Conservation (phyloP, 2,888 invertebrate species). For the Agonopterix arenella region DNA sequence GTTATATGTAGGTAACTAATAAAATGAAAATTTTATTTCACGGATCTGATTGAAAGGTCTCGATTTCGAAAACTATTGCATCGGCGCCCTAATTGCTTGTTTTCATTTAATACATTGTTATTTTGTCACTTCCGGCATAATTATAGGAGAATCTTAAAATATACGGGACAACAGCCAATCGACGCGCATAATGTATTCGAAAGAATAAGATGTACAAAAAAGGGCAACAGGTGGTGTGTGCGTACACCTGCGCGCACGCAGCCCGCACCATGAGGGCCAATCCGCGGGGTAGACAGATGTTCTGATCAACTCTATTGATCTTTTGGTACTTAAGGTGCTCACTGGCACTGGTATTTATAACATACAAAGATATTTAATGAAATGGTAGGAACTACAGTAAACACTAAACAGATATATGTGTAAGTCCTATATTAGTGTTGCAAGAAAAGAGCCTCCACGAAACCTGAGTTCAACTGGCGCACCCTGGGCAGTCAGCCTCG, state of each 20-base stretch:
- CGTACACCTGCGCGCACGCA: slow-evolving; percentile 43
- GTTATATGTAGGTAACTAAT: too few relatives aligned
- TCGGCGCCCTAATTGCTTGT: background rate
- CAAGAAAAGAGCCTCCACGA: too few relatives aligned
- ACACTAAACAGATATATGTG: too few relatives aligned
- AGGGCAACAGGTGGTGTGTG: slow-evolving; percentile 54
- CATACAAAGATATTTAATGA: too few relatives aligned
- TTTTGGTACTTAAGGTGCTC: background rate
- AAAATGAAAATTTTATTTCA: too few relatives aligned
- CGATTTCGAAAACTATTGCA: too few relatives aligned
- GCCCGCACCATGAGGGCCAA: slow-evolving; percentile 1
- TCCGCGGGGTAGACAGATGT: background rate
- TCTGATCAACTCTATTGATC: background rate
- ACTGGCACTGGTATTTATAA: too few relatives aligned
- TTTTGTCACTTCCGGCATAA: slow-evolving; percentile 22
- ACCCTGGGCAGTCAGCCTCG: too few relatives aligned
- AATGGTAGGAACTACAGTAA: too few relatives aligned
- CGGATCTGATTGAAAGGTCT: too few relatives aligned
- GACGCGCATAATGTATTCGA: background rate
- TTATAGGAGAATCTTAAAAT: slow-evolving; percentile 4
- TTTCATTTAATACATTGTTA: background rate
- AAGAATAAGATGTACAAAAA: slow-evolving; percentile 43
- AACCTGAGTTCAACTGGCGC: too few relatives aligned
- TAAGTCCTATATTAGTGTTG: too few relatives aligned
- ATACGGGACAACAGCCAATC: background rate